Conservation (phyloP, 1,140 invertebrate species). For the Archegozetes longisetosus region DNA sequence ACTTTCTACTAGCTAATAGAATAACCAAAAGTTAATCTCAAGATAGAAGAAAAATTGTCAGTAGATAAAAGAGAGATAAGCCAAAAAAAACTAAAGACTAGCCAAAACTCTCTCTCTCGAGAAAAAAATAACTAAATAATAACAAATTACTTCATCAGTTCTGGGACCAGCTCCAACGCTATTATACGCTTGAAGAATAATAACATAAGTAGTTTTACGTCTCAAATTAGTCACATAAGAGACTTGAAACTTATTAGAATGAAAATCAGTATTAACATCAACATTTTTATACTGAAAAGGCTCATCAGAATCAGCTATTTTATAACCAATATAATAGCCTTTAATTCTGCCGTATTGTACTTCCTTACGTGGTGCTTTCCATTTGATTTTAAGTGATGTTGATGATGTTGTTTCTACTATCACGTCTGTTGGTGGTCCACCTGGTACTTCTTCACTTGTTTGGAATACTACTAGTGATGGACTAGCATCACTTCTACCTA, state of each 20-base stretch:
- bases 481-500: constrained; percentile 3
- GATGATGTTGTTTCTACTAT: constrained; percentile 29
- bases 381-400: constrained; percentile 31
- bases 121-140: neutral
- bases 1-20: too few species aligned
- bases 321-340: constrained; percentile 34
- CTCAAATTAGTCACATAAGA: constrained; percentile 12
- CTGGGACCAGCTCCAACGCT: constrained; percentile 30
- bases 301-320: constrained; percentile 26
- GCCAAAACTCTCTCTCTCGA: too few species aligned
- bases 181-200: constrained; percentile 36
- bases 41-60: too few species aligned
- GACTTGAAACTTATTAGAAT: neutral
- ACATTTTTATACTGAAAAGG: constrained; percentile 29
- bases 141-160: constrained; percentile 24
- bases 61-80: too few species aligned
- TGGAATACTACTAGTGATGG: constrained; percentile 53
- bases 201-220: constrained; percentile 31
- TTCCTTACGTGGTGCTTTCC: constrained; percentile 23
- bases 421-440: constrained; percentile 27
- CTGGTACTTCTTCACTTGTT: constrained; percentile 59
- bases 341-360: constrained; percentile 14
- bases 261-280: constrained; percentile 13
- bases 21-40: too few species aligned
- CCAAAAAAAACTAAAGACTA: too few species aligned